These are phyloP conservation scores for Aphrophora alni DNA, from an alignment of 2,888 invertebrate species.

Conservation along the genomic window DNA sequence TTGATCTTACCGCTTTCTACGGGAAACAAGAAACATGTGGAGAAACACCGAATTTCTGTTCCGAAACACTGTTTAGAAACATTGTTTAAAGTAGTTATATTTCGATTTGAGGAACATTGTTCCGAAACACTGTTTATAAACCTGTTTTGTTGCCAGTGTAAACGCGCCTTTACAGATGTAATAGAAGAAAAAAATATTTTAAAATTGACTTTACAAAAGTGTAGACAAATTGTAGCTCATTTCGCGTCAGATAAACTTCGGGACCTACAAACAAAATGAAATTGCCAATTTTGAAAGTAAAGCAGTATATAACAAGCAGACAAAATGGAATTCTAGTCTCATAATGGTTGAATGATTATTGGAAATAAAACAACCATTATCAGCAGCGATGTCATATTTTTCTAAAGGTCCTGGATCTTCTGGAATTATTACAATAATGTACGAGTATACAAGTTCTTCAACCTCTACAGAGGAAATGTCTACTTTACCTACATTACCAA, in stretches of 20 bases:
- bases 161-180: too few relatives aligned
- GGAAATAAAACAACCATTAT: slow-evolving; percentile 24
- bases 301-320: slow-evolving; percentile 13
- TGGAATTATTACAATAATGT: slow-evolving; percentile 13
- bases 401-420: slow-evolving; percentile 21
- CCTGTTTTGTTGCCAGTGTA: too few relatives aligned
- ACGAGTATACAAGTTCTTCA: slow-evolving; percentile 14
- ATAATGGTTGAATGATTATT: slow-evolving; percentile 19
- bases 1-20: too few relatives aligned
- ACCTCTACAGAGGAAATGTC: slow-evolving; percentile 25
- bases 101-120: too few relatives aligned
- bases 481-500: slow-evolving; percentile 6
- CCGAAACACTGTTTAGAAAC: too few relatives aligned
- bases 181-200: too few relatives aligned
- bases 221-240: slow-evolving; percentile 11
- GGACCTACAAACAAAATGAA: slow-evolving; percentile 16
- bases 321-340: slow-evolving; percentile 26
- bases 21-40: too few relatives aligned
- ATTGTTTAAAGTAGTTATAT: too few relatives aligned
- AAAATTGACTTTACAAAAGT: slow-evolving; percentile 8
- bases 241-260: slow-evolving; percentile 14
- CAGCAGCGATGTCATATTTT: slow-evolving; percentile 23
- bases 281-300: slow-evolving; percentile 13
- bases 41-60: too few relatives aligned
- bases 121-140: too few relatives aligned